Percentiles rank a stretch among this genome's conserved stretches.
phyloP scores from a whole-genome alignment of 2,888 invertebrate genomes.

The Andrena bicolor region DNA sequence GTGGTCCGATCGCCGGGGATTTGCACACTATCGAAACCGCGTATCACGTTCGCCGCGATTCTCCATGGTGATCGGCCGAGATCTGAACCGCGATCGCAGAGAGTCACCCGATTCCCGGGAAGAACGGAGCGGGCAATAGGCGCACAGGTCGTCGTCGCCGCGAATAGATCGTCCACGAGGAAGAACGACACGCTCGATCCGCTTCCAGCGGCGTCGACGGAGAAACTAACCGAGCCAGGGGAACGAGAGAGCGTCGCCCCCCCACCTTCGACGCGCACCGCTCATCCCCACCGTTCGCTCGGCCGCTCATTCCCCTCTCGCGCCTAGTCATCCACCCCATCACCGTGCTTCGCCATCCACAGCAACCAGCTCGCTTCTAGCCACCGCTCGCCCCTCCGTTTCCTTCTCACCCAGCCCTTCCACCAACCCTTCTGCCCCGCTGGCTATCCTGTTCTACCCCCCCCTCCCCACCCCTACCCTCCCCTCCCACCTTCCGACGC shows the following conservation, averaged over 20 bases:
- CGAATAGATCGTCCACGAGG: constrained; percentile 54
- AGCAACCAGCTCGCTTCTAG: constrained; percentile 59
- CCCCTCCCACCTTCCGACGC: not conserved
- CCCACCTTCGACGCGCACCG: constrained; percentile 70
- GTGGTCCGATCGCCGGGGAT: not conserved
- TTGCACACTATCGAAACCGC: constrained; percentile 44
- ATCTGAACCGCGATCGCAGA: constrained; percentile 21
- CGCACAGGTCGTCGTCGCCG: constrained; percentile 37
- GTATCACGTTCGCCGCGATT: constrained; percentile 54
- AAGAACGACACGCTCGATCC: constrained; percentile 71
- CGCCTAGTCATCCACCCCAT: constrained; percentile 56
- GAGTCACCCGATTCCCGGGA: constrained; percentile 40
- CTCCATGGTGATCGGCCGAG: constrained; percentile 53
- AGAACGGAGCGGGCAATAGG: not conserved
- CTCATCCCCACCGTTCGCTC: constrained; percentile 57
- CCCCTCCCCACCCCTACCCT: too few relatives aligned
- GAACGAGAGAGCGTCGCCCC: constrained; percentile 76
- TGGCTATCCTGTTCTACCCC: constrained; percentile 27
- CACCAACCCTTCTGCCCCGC: not conserved
- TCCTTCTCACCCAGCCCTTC: constrained; percentile 35
- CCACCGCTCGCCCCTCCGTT: constrained; percentile 49
- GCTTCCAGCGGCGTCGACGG: constrained; percentile 78
- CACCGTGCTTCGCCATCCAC: constrained; percentile 44
- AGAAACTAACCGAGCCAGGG: constrained; percentile 79
- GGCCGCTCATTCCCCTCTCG: constrained; percentile 54